A percentile compares a stretch with the other conserved stretches of the same genome.
phyloP scores from a whole-genome alignment of 2,888 invertebrate genomes.

The Cephonodes hylas region DNA sequence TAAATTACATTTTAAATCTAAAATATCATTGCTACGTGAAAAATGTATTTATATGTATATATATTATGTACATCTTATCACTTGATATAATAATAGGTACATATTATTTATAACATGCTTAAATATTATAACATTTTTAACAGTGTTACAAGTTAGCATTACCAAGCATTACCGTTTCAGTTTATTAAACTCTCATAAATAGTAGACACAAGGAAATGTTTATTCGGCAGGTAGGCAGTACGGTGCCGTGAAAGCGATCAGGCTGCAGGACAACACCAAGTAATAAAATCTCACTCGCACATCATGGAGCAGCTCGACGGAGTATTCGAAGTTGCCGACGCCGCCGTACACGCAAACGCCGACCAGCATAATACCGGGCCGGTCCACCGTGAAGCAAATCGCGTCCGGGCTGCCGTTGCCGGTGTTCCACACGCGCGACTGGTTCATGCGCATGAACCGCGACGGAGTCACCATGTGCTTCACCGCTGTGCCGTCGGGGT shows the following conservation, averaged over 20 bases:
- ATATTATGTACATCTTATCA: no score
- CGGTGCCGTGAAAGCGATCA: not conserved
- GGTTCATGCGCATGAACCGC: slow-evolving; percentile 94
- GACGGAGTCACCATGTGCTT: slow-evolving; percentile 92
- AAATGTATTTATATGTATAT: no score
- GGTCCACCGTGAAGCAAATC: slow-evolving; percentile 95
- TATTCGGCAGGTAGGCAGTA: no score
- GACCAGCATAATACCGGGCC: slow-evolving; percentile 92
- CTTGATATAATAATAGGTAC: no score
- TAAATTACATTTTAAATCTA: no score
- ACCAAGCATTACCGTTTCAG: not conserved
- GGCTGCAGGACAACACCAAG: not conserved
- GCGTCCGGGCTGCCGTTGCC: slow-evolving; percentile 98
- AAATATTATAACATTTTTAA: not conserved
- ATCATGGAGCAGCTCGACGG: slow-evolving; percentile 92
- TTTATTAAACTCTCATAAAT: not conserved
- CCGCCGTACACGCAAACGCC: slow-evolving; percentile 96
- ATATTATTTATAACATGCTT: not conserved
- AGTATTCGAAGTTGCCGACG: slow-evolving; percentile 93
- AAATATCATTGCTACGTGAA: no score
- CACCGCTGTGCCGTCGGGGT: slow-evolving; percentile 85
- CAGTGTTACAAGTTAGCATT: not conserved
- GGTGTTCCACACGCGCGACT: slow-evolving; percentile 96
- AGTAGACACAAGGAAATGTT: not conserved
- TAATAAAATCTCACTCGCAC: slow-evolving; percentile 42